phyloP scores from a whole-genome alignment of 2,113 vertebrate genomes.

The Paracanthobrama guichenoti region DNA sequence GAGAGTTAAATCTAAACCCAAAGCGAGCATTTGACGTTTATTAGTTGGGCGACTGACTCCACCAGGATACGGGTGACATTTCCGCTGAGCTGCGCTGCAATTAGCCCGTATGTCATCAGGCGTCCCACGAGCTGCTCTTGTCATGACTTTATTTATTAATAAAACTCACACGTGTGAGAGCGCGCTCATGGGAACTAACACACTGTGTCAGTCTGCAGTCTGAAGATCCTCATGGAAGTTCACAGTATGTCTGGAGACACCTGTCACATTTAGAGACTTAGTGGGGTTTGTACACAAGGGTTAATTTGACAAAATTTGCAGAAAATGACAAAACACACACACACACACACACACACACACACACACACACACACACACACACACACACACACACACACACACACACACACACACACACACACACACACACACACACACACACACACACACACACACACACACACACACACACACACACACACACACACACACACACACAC shows the following conservation, averaged over 20 bases:
- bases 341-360: not conserved
- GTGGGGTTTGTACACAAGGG: not conserved
- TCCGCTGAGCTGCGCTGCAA: slow-evolving; percentile 4
- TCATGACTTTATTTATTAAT: slow-evolving; percentile 19
- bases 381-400: too few species aligned
- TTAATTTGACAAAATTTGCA: not conserved
- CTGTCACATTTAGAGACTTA: not conserved
- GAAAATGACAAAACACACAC: not conserved
- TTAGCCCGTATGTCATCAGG: not conserved
- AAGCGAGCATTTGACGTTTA: not conserved
- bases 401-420: too few species aligned
- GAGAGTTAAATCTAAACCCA: not conserved
- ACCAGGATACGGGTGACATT: not conserved
- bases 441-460: too few species aligned
- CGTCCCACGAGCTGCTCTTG: not conserved
- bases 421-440: too few species aligned
- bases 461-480: not conserved
- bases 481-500: too few species aligned
- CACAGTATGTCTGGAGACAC: not conserved
- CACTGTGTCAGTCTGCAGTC: not conserved
- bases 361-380: too few species aligned
- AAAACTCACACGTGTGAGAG: not conserved
- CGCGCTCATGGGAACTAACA: not conserved
- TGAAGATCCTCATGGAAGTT: not conserved
- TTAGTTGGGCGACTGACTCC: not conserved